phyloP scores from a whole-genome alignment of 2,113 vertebrate species.

The Rhagologus leucostigma region DNA sequence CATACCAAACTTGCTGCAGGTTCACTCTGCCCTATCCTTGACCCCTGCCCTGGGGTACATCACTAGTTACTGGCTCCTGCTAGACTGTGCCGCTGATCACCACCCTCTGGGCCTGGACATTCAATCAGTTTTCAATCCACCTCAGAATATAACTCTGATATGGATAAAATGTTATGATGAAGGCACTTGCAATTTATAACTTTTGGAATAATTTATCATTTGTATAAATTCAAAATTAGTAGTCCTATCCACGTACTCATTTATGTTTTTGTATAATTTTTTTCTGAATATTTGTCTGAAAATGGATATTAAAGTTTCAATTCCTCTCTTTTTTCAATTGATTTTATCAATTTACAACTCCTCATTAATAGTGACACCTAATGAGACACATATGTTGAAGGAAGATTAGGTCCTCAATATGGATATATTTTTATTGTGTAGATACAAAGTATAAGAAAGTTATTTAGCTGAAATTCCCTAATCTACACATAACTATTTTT shows the following conservation, averaged over 20 bases:
- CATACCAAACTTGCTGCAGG: not conserved
- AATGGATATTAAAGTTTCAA: not conserved
- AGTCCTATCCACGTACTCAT: not conserved
- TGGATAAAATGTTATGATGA: not conserved
- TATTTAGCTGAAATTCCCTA: not conserved
- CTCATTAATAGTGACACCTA: not conserved
- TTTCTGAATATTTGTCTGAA: not conserved
- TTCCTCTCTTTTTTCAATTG: not conserved
- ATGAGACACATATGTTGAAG: not conserved
- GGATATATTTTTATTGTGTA: not conserved
- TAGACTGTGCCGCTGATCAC: accelerated
- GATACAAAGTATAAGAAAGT: not conserved
- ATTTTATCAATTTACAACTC: not conserved
- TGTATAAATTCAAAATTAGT: not conserved
- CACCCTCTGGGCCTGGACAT: not conserved
- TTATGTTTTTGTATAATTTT: not conserved
- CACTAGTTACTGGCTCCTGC: not conserved
- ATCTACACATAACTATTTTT: not conserved
- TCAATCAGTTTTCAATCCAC: not conserved
- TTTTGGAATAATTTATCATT: not conserved
- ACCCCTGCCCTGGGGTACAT: not conserved
- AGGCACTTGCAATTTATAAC: not conserved
- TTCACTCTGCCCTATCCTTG: not conserved
- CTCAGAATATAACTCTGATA: not conserved
- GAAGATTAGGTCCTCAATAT: not conserved